Conservation (phyloP, 2,797 vertebrate genomes). For the Gobio occitaniae region DNA sequence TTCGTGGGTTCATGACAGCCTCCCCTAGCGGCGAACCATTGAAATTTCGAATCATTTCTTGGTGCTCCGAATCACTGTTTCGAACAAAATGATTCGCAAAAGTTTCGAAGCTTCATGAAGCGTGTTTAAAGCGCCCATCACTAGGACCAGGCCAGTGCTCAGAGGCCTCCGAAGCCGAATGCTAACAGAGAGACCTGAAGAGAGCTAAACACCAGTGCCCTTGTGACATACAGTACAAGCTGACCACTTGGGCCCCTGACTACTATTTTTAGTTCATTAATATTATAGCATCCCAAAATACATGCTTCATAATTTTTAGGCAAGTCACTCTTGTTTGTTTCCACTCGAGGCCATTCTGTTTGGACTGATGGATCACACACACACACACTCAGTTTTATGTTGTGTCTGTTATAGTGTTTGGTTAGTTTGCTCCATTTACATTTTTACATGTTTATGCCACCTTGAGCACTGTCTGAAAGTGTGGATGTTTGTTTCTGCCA, state of each 20-base stretch:
- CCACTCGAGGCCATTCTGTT: background rate
- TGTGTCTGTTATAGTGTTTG: background rate
- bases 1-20: background rate
- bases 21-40: too few species aligned
- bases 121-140: background rate
- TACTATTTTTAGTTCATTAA: conserved; percentile 18
- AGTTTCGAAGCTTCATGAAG: too few species aligned
- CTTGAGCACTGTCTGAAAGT: background rate
- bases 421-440: background rate
- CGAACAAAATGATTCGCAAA: too few species aligned
- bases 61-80: background rate
- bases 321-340: background rate
- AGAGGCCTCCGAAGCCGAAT: background rate
- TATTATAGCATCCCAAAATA: background rate
- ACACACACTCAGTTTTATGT: background rate
- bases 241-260: background rate
- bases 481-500: too few species aligned
- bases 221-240: background rate
- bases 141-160: background rate
- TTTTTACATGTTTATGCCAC: background rate
- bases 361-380: background rate
- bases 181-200: background rate
- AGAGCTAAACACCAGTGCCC: background rate
- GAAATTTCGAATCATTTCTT: too few species aligned
- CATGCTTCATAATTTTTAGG: background rate